Percentiles rank a stretch among this genome's conserved stretches.
phyloP scores from a whole-genome alignment of 2,113 vertebrate genomes.

The Ctenodactylus gundi region DNA sequence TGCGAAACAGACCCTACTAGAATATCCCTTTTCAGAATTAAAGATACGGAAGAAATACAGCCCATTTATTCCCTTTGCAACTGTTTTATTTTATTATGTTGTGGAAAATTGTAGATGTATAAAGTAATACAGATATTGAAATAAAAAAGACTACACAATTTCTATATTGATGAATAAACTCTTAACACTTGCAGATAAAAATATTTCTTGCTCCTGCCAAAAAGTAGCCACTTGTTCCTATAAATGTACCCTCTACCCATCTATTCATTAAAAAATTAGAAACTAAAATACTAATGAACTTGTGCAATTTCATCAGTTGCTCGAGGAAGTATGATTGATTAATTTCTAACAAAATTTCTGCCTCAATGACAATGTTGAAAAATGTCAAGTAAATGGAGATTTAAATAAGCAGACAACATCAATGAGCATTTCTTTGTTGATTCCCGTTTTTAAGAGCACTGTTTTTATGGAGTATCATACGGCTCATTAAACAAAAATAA shows the following conservation, averaged over 20 bases:
- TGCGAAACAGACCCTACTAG: neutral
- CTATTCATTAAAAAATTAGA: neutral
- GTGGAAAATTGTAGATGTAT: conserved; percentile 25
- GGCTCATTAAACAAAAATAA: neutral
- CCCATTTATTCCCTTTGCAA: neutral
- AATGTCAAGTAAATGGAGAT: neutral
- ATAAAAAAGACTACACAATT: neutral
- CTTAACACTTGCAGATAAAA: neutral
- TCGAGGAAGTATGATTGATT: neutral
- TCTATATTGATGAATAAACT: neutral
- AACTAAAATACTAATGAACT: neutral
- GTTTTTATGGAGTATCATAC: neutral
- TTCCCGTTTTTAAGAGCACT: neutral
- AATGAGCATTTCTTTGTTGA: neutral
- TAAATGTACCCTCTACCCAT: neutral
- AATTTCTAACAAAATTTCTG: neutral
- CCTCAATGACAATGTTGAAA: neutral
- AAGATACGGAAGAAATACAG: conserved; percentile 30
- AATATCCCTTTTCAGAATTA: conserved; percentile 17
- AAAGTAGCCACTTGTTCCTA: neutral
- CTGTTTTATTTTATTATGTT: conserved; percentile 53
- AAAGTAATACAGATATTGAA: conserved; percentile 46
- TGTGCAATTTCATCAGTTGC: neutral
- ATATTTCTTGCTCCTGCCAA: neutral
- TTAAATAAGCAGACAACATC: neutral